Evolutionary conservation across 53 echinoderm and acorn worm genomes (phyloP).

Genomic region (Patiria pectinifera): DNA sequence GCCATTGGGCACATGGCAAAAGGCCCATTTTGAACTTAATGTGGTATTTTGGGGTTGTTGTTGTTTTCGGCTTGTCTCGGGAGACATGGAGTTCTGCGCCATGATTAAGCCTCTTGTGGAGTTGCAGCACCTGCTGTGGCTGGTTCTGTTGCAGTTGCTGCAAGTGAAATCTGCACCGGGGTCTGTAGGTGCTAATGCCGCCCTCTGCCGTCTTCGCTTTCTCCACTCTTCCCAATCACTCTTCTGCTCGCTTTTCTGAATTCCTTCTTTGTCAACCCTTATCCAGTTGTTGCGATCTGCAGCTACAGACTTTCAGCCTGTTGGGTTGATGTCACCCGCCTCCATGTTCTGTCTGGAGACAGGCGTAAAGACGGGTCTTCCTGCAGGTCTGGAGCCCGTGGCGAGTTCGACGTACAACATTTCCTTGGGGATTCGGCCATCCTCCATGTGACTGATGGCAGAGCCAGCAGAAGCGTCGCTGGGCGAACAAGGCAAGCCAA

Average conservation of each 20-base stretch:
- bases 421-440: too few relatives aligned
- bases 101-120: too few relatives aligned
- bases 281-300: not conserved
- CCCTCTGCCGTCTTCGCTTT: not conserved
- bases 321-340: too few relatives aligned
- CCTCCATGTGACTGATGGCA: too few relatives aligned
- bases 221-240: not conserved
- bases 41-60: too few relatives aligned
- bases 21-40: too few relatives aligned
- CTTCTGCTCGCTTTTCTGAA: not conserved
- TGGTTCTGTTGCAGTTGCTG: not conserved
- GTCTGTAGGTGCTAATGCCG: not conserved
- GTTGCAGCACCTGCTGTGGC: not conserved
- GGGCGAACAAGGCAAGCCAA: not conserved
- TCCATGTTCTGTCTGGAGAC: too few relatives aligned
- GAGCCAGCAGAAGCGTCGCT: not conserved
- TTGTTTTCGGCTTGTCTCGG: too few relatives aligned
- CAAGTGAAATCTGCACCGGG: not conserved
- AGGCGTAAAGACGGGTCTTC: not conserved
- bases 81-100: too few relatives aligned
- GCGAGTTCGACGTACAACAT: too few relatives aligned
- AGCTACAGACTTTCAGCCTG: not conserved
- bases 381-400: not conserved
- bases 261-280: not conserved
- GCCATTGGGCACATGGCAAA: too few relatives aligned